Percentiles rank a stretch among this genome's conserved stretches.
These are phyloP conservation scores for Pristionchus japonicus DNA, from an alignment of 2,888 invertebrate species.

Conservation along the genomic window DNA sequence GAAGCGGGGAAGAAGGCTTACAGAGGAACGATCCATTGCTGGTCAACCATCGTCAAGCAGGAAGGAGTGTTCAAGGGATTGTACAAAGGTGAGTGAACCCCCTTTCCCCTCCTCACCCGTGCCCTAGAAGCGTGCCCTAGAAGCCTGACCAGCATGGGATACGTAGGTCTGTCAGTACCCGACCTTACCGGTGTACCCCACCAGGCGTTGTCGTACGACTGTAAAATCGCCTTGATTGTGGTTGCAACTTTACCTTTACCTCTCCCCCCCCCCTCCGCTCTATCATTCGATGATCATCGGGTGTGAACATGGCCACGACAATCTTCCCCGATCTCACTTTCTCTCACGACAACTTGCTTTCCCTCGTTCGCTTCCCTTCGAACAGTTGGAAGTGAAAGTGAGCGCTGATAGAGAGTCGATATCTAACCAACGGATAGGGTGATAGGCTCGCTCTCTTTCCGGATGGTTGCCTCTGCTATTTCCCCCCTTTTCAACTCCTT, in stretches of 20 bases:
- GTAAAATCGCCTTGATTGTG: too few species aligned
- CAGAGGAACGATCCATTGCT: slow-evolving; percentile 86
- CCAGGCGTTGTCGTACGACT: too few species aligned
- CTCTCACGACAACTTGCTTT: not conserved
- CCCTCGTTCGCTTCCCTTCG: not conserved
- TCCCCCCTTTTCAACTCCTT: slow-evolving; percentile 2
- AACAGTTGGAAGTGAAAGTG: not conserved
- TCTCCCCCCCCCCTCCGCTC: too few species aligned
- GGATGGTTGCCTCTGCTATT: not conserved
- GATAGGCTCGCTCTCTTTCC: not conserved
- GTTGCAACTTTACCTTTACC: too few species aligned
- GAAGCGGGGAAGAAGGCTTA: slow-evolving; percentile 77
- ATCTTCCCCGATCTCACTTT: not conserved
- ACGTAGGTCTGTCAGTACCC: too few species aligned
- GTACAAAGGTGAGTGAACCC: slow-evolving; percentile 83
- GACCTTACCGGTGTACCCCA: too few species aligned
- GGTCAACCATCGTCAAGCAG: slow-evolving; percentile 83
- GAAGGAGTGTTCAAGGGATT: slow-evolving; percentile 84
- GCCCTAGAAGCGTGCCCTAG: too few species aligned
- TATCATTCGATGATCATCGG: not conserved
- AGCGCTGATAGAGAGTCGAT: not conserved
- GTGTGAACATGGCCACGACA: not conserved
- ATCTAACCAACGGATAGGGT: not conserved
- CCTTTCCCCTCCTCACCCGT: too few species aligned
- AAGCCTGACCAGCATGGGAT: too few species aligned